Evolutionary conservation across 1,140 invertebrate species (phyloP).

Genomic region (Cheumatopsyche charites): DNA sequence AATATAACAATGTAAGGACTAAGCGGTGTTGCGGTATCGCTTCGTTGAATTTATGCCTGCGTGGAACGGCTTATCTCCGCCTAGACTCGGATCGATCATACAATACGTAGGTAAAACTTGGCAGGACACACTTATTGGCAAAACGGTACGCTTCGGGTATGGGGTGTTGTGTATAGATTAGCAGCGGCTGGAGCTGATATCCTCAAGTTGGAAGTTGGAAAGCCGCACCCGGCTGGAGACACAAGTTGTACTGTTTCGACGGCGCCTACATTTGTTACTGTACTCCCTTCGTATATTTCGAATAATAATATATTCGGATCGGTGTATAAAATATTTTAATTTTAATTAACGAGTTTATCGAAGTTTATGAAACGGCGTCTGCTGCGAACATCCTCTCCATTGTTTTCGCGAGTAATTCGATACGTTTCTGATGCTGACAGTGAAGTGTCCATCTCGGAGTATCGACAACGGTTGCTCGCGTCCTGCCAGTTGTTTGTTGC

Average conservation of each 20-base stretch:
- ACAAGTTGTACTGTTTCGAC: slow-evolving; percentile 16
- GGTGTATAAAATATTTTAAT: too few relatives aligned
- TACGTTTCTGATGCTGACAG: background rate
- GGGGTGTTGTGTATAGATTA: slow-evolving; percentile 6
- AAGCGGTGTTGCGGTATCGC: too few relatives aligned
- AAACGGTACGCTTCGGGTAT: background rate
- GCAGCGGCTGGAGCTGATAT: slow-evolving; percentile 17
- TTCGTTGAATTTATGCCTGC: too few relatives aligned
- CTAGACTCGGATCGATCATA: background rate
- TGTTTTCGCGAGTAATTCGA: slow-evolving; percentile 6
- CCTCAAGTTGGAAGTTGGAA: slow-evolving; percentile 16
- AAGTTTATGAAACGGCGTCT: too few relatives aligned
- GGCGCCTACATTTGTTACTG: slow-evolving; percentile 8
- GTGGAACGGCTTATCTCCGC: background rate
- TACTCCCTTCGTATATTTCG: background rate
- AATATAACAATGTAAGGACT: slow-evolving; percentile 12
- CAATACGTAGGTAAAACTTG: slow-evolving; percentile 7
- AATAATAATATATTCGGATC: too few relatives aligned
- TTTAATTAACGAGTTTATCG: too few relatives aligned
- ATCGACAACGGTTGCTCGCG: slow-evolving; percentile 1
- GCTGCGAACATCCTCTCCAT: background rate
- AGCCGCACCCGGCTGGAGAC: slow-evolving; percentile 6
- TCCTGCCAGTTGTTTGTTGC: slow-evolving; percentile 12
- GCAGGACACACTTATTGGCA: slow-evolving; percentile 4
- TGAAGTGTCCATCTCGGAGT: background rate